Evolutionary conservation across 2,888 invertebrate genomes (phyloP), one percentile per base, ranked within the genome.

Genomic region (Idaea straminata): DNA sequence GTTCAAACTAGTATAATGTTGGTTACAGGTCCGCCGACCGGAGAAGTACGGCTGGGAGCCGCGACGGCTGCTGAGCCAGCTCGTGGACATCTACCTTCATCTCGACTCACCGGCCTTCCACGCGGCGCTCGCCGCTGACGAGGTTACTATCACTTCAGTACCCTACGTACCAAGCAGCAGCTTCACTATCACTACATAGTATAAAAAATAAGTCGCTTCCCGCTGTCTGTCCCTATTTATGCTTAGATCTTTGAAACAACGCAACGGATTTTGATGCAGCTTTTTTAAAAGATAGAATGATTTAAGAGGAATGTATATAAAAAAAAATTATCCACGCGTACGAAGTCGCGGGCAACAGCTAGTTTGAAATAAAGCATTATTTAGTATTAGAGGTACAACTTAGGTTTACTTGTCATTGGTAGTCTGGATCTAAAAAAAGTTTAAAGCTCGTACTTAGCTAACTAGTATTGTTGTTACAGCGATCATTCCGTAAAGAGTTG

Each of bases 21-120:
- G 5, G 64, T n/a, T 59, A 0, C 74, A 93, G 93, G 99, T 99
- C 63, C 95, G 96, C 66, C 97, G 97, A 77, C 98, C 98, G 1
- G 97, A 97, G 73, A 98, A 98, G 87, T 99, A 99, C 87, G 98
- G 98, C 13, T 99, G 99, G 99, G 98, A 99, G 85, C 99, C 99
- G 25, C 95, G 98, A 77, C 95, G 96, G 75, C 93, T 99, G 74
- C 94, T 99, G 67, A 96, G 97, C 77, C 97, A 98, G 87, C 95
- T 99, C 71, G 98, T 98, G 62, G 98, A 98, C 88, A 99, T 99
- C 86, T 99, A 99, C 94, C 94, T 99, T 80, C 98, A 99, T 90
- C 95, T 99, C 74, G 97, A 98, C 94, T 97, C 97, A 93, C 96
- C 97, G 85, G 95, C 95, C 84, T 98, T 98, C 93, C 97, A 97